Evolutionary conservation across 2,113 vertebrate species (phyloP).

Genomic region (Saimiri boliviensis): DNA sequence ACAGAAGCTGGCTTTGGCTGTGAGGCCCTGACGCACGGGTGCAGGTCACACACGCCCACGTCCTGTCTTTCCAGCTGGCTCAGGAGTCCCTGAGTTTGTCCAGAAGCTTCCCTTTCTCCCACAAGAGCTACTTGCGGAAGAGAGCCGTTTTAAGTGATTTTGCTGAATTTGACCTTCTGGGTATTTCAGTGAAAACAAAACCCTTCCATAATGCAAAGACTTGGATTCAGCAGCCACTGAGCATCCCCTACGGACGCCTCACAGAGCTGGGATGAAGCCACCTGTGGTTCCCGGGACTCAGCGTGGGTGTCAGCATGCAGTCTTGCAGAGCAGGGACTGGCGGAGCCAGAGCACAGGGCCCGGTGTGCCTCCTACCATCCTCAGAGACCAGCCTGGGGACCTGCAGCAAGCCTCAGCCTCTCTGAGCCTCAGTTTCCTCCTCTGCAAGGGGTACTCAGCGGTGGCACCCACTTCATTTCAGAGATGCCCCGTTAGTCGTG

Average conservation of each 20-base stretch:
- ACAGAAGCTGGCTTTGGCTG: neutral
- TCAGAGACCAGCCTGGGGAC: neutral
- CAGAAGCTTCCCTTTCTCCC: neutral
- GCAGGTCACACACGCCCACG: no score
- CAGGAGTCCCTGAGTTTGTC: neutral
- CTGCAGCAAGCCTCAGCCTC: no score
- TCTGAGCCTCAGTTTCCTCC: neutral
- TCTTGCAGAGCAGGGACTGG: fast-evolving
- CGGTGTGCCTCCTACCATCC: neutral
- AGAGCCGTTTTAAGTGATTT: neutral
- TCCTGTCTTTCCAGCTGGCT: neutral
- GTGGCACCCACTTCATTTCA: fast-evolving
- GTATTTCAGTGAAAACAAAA: neutral
- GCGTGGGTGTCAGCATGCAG: neutral
- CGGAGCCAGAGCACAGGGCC: fast-evolving
- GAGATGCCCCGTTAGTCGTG: neutral
- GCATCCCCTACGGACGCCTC: fast-evolving
- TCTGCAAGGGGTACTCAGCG: neutral
- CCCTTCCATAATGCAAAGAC: neutral
- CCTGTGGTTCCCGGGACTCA: neutral
- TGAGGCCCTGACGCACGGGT: neutral
- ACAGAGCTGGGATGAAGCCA: neutral
- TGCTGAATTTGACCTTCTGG: neutral
- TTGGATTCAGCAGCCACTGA: neutral
- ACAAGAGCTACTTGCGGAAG: no score